A percentile compares a stretch with the other conserved stretches of the same genome.
These are phyloP conservation scores for Tachina grossa DNA, from an alignment of 2,888 invertebrate genomes.

Conservation along the genomic window DNA sequence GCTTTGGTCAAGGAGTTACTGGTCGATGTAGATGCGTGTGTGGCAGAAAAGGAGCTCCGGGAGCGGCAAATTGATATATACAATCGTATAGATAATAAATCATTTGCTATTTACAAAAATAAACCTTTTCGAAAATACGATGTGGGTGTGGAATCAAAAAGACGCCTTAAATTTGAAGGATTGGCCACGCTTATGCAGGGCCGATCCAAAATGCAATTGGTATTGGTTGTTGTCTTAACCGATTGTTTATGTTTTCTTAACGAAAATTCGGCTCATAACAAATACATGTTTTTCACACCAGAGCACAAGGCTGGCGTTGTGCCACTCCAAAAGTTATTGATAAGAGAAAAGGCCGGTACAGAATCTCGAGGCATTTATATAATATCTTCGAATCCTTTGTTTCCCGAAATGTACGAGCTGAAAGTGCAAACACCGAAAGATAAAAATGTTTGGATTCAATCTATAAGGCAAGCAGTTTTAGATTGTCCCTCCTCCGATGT, in stretches of 20 bases:
- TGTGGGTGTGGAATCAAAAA: constrained; percentile 90
- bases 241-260: constrained; percentile 96
- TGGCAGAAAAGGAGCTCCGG: constrained; percentile 95
- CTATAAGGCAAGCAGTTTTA: constrained; percentile 92
- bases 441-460: constrained; percentile 94
- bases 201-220: constrained; percentile 93
- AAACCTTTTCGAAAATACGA: constrained; percentile 97
- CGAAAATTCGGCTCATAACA: constrained; percentile 94
- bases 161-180: constrained; percentile 94
- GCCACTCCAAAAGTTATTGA: constrained; percentile 94
- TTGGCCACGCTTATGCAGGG: constrained; percentile 95
- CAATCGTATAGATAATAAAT: constrained; percentile 95
- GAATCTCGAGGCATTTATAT: constrained; percentile 95
- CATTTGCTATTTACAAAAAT: constrained; percentile 92
- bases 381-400: constrained; percentile 94
- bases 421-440: constrained; percentile 94
- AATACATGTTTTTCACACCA: constrained; percentile 95
- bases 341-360: constrained; percentile 96
- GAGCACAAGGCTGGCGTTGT: constrained; percentile 98
- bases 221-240: constrained; percentile 94
- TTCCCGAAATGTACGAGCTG: constrained; percentile 98
- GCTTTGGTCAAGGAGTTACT: constrained; percentile 93
- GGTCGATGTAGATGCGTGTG: constrained; percentile 95
- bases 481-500: constrained; percentile 90
- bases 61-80: constrained; percentile 96